Conservation (phyloP, 1,140 invertebrate species). For the Neomicropteryx cornuta region DNA sequence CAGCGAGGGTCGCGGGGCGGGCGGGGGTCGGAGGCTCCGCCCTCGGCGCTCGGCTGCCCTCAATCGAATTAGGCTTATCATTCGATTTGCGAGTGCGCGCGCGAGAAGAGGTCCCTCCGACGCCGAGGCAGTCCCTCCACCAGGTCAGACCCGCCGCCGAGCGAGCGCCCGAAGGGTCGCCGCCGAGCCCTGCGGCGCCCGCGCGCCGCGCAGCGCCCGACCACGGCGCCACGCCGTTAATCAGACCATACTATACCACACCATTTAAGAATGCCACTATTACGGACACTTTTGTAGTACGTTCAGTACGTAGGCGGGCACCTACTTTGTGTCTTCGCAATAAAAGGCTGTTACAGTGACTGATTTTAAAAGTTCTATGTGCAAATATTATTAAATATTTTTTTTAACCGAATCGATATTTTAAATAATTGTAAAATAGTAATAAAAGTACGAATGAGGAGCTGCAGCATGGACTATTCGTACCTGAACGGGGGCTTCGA, state of each 20-base stretch:
- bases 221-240: constrained; percentile 5
- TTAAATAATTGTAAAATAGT: too few species aligned
- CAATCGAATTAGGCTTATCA: constrained; percentile 47
- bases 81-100: constrained; percentile 42
- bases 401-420: too few species aligned
- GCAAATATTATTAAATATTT: too few species aligned
- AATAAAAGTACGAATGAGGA: too few species aligned
- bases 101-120: constrained; percentile 27
- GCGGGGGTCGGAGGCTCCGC: constrained; percentile 30
- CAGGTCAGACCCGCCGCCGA: constrained; percentile 29
- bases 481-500: constrained; percentile 37
- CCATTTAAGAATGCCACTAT: too few species aligned
- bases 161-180: constrained; percentile 19
- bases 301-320: too few species aligned
- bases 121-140: constrained; percentile 30
- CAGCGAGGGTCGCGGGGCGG: constrained; percentile 17
- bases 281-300: too few species aligned
- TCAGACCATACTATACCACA: too few species aligned
- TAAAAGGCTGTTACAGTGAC: too few species aligned
- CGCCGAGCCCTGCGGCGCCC: constrained; percentile 22
- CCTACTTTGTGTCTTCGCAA: too few species aligned
- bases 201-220: constrained; percentile 24
- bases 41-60: constrained; percentile 33
- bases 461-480: constrained; percentile 42
- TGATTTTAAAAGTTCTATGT: too few species aligned